Conservation (phyloP, 2,888 invertebrate genomes). For the Drosophila fulvimacula region DNA sequence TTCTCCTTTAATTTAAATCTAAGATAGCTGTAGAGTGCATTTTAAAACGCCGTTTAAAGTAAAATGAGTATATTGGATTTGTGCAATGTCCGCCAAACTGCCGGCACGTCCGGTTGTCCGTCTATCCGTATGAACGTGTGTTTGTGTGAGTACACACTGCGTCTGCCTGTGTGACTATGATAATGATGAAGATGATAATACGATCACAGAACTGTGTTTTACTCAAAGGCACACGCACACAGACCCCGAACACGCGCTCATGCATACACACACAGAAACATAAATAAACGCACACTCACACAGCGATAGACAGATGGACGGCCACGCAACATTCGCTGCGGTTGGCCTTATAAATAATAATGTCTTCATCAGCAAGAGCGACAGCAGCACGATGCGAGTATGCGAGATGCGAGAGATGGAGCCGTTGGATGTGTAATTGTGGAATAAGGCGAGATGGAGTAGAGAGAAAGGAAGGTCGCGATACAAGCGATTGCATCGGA, state of each 20-base stretch:
- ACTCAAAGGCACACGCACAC: constrained; percentile 29
- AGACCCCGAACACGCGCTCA: constrained; percentile 13
- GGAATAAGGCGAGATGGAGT: constrained; percentile 1
- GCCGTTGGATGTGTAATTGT: constrained; percentile 8
- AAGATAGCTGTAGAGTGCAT: too few species aligned
- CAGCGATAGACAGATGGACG: constrained; percentile 17
- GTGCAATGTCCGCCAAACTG: too few species aligned
- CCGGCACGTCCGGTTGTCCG: too few species aligned
- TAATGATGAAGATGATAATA: constrained; percentile 42
- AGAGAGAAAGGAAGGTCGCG: constrained; percentile 6
- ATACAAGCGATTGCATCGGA: constrained; percentile 46
- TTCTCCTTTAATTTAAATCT: too few species aligned
- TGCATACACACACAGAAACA: constrained; percentile 11
- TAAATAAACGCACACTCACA: constrained; percentile 17
- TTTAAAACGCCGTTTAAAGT: too few species aligned
- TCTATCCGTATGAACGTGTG: too few species aligned
- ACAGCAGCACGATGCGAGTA: constrained; percentile 30
- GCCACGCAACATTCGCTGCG: constrained; percentile 55
- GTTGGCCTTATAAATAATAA: constrained; percentile 70
- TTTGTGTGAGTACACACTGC: too few species aligned
- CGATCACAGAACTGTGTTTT: constrained; percentile 31
- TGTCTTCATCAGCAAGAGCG: constrained; percentile 65
- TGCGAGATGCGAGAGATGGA: constrained; percentile 7
- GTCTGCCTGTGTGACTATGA: constrained; percentile 13
- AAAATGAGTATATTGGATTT: too few species aligned